Evolutionary conservation across 2,113 vertebrate genomes (phyloP), one percentile per base, ranked within the genome.

Genomic region (Aleadryas rufinucha): DNA sequence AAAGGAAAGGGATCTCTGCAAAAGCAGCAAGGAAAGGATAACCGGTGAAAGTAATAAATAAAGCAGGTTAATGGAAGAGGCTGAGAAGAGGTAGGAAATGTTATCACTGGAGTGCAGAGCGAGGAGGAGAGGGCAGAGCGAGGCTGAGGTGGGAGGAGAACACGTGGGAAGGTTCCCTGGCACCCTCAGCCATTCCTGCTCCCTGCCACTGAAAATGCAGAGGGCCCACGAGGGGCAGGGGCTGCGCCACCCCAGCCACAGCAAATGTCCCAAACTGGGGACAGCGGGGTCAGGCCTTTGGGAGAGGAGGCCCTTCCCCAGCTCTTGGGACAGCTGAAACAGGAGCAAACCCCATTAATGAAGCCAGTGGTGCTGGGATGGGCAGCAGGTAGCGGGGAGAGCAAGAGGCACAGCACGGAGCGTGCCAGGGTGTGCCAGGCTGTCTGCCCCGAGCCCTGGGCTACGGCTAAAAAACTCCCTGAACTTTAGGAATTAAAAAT

Each of bases 101-200:
- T 3, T 47, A 11, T 17, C 57, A 16, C 7, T 1, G 3, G 16
- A 16, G 27, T 0, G 24, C 3, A 7, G 80, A 5, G 14, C 0
- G 37, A 59, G 72, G 69, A 78, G 45, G 64, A 61, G 63, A 79
- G 75, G 66, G 83, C 61, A 64, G 82, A 63, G 71, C 44, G 22
- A 14, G 60, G 66, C 41, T 13, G 57, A 47, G 75, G 7, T 1
- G 78, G 53, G 54, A 86, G 53, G 57, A 57, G 82, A 71, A 15
- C 57, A 4, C 1, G 5, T 2, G 50, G 9, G 49, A 17, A 63
- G 90, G 53, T 28, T 63, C 59, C 37, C 2, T 5, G 3, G 84
- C 35, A 8, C 50, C 68, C 35, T 0, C 65, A 13, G 28, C 44
- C 63, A 0, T 18, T 15, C 10, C 89, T 12, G 57, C 8, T 13